Evolutionary conservation across 2,113 vertebrate genomes (phyloP).

Genomic region (Meriones unguiculatus): DNA sequence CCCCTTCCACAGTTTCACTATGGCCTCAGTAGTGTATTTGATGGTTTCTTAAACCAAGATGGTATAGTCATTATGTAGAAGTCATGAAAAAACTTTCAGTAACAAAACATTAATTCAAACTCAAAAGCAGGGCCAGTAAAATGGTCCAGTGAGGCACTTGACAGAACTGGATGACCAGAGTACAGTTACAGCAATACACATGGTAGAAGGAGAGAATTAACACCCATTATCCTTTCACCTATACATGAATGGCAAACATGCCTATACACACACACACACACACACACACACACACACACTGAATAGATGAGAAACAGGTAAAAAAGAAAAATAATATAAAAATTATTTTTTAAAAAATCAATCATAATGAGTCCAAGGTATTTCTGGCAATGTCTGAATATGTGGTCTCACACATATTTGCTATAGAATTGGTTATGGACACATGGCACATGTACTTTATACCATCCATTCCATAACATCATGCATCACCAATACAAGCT

Average conservation of each 20-base stretch:
- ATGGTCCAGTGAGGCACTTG: neutral
- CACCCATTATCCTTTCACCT: neutral
- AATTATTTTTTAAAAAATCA: neutral
- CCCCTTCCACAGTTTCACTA: neutral
- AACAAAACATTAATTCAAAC: neutral
- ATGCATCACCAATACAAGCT: neutral
- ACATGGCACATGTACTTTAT: neutral
- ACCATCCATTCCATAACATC: neutral
- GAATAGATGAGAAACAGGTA: neutral
- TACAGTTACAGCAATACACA: neutral
- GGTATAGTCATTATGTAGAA: neutral
- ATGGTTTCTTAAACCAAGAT: neutral
- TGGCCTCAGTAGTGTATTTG: neutral
- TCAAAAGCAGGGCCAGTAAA: neutral
- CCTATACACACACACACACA: neutral
- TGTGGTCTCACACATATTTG: neutral
- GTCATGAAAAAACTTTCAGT: neutral
- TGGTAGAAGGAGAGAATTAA: neutral
- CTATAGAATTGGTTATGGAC: neutral
- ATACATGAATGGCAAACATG: neutral
- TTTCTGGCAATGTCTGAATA: neutral
- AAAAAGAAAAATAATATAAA: neutral
- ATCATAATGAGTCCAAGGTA: neutral
- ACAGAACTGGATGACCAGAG: neutral
- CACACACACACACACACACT: neutral